Conservation (phyloP, 2,797 vertebrate species). For the Oreochromis mossambicus region DNA sequence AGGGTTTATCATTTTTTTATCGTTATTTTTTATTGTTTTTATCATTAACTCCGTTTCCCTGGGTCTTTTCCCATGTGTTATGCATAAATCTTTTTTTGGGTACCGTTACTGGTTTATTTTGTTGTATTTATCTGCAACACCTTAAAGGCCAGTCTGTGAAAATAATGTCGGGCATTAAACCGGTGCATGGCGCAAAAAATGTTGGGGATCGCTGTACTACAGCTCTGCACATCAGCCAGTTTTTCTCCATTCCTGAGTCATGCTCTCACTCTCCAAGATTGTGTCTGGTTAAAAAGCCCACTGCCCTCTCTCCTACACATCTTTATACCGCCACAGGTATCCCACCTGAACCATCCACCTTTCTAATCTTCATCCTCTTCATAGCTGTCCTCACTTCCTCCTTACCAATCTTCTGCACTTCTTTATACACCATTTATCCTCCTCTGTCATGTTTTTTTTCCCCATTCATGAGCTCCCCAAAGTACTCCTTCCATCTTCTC, state of each 20-base stretch:
- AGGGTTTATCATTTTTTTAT: fast-evolving
- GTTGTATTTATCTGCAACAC: neutral
- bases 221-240: neutral
- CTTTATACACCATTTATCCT: neutral
- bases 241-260: neutral
- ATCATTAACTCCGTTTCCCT: fast-evolving
- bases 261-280: neutral
- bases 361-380: too few species aligned
- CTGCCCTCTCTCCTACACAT: neutral
- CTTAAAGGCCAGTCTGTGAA: neutral
- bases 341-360: neutral
- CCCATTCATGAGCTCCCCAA: neutral
- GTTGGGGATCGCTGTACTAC: fast-evolving
- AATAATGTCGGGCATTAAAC: neutral
- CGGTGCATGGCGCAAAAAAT: neutral
- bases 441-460: neutral
- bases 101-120: neutral
- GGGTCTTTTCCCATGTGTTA: neutral
- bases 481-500: neutral
- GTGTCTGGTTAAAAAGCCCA: neutral
- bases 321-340: neutral
- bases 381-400: neutral
- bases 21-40: neutral
- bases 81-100: neutral
- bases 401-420: neutral